Evolutionary conservation across 2,888 invertebrate genomes (phyloP).

Genomic region (Timema cristinae): DNA sequence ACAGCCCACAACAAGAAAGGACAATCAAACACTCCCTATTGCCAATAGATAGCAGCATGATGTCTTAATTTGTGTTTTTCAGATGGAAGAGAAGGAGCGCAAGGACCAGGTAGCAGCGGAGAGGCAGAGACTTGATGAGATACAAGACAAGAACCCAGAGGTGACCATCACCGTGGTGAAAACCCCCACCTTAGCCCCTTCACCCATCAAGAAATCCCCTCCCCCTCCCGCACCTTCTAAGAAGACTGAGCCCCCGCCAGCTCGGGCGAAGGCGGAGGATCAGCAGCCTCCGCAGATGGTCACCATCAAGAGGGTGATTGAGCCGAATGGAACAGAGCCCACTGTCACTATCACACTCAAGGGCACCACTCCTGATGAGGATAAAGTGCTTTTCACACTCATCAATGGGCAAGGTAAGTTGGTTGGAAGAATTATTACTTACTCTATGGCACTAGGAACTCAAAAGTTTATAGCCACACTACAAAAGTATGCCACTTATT

Average conservation of each 20-base stretch:
- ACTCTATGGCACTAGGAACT: no score
- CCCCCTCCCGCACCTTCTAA: constrained; percentile 40
- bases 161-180: constrained; percentile 49
- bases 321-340: constrained; percentile 61
- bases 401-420: constrained; percentile 46
- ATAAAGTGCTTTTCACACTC: constrained; percentile 67
- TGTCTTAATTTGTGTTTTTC: constrained; percentile 9
- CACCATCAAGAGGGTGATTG: constrained; percentile 66
- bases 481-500: no score
- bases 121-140: constrained; percentile 42
- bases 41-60: no score
- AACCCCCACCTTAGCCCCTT: constrained; percentile 40
- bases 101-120: constrained; percentile 46
- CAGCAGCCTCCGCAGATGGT: constrained; percentile 51
- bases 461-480: no score
- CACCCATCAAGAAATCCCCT: constrained; percentile 33
- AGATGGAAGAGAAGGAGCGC: constrained; percentile 47
- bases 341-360: constrained; percentile 74
- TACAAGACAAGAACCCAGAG: constrained; percentile 43
- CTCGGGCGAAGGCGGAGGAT: constrained; percentile 27
- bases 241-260: constrained; percentile 23
- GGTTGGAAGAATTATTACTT: no score
- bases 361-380: constrained; percentile 68
- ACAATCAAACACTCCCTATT: no score
- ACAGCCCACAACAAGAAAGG: no score